Conservation (phyloP, 2,888 invertebrate genomes). For the Dryocosmus kuriphilus region DNA sequence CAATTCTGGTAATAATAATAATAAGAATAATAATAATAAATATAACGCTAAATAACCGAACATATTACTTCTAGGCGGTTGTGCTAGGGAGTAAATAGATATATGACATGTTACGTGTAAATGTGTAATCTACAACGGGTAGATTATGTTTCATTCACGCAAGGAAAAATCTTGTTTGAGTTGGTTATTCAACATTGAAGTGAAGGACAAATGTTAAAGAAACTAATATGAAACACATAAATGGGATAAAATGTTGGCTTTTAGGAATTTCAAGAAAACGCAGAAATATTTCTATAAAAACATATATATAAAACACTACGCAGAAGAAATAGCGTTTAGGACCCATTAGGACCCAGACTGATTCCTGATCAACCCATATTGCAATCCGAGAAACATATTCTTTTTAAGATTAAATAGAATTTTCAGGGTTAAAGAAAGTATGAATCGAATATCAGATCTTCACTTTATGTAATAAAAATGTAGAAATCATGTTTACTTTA, state of each 20-base stretch:
- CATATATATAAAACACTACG: constrained; percentile 36
- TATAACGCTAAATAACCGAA: constrained; percentile 76
- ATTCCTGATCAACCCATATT: constrained; percentile 41
- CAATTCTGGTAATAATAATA: constrained; percentile 70
- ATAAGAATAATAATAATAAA: constrained; percentile 61
- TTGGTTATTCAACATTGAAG: neutral
- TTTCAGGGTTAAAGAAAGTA: neutral
- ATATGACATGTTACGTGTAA: constrained; percentile 47
- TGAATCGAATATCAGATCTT: neutral
- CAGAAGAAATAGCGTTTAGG: constrained; percentile 27
- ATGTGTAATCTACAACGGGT: constrained; percentile 45
- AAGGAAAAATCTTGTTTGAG: neutral
- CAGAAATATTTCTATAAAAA: constrained; percentile 14
- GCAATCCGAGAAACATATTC: constrained; percentile 7
- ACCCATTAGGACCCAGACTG: constrained; percentile 40
- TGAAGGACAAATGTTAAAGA: neutral
- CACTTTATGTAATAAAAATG: neutral
- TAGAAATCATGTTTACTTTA: neutral
- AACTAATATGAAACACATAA: neutral
- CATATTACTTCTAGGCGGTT: constrained; percentile 75
- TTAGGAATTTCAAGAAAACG: neutral
- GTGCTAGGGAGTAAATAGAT: constrained; percentile 77
- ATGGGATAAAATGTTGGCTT: neutral
- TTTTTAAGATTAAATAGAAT: neutral
- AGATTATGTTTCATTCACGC: constrained; percentile 41